These are phyloP conservation scores for Ypsolopha sequella DNA, from an alignment of 2,888 invertebrate species.

Conservation along the genomic window DNA sequence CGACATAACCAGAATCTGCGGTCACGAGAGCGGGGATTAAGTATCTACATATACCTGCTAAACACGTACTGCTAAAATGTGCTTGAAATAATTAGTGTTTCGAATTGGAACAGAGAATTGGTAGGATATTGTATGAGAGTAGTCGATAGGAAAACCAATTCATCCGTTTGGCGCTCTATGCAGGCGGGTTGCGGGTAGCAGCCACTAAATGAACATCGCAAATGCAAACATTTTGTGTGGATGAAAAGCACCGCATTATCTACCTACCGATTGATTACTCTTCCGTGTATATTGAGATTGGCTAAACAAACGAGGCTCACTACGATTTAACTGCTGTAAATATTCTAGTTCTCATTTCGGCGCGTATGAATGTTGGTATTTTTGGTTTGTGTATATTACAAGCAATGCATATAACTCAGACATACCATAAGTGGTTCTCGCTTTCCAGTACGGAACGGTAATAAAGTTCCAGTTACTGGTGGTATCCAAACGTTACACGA, in stretches of 20 bases:
- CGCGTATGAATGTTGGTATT: too few relatives aligned
- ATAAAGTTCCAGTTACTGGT: too few relatives aligned
- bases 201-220: not conserved
- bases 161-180: not conserved
- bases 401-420: too few relatives aligned
- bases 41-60: not conserved
- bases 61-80: not conserved
- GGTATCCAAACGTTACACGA: too few relatives aligned
- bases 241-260: not conserved
- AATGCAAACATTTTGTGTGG: not conserved
- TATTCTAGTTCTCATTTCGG: too few relatives aligned
- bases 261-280: too few relatives aligned
- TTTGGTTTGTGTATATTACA: too few relatives aligned
- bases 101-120: not conserved
- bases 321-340: too few relatives aligned
- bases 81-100: slow-evolving; percentile 2
- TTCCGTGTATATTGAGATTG: too few relatives aligned
- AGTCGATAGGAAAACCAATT: not conserved
- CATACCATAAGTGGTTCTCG: too few relatives aligned
- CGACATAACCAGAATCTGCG: slow-evolving; percentile 53
- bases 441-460: too few relatives aligned
- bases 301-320: too few relatives aligned
- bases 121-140: not conserved
- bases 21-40: slow-evolving; percentile 17
- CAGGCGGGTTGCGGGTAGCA: not conserved